A percentile compares a stretch with the other conserved stretches of the same genome.
Conservation (phyloP, 1,140 invertebrate genomes). For the Portunus trituberculatus region DNA sequence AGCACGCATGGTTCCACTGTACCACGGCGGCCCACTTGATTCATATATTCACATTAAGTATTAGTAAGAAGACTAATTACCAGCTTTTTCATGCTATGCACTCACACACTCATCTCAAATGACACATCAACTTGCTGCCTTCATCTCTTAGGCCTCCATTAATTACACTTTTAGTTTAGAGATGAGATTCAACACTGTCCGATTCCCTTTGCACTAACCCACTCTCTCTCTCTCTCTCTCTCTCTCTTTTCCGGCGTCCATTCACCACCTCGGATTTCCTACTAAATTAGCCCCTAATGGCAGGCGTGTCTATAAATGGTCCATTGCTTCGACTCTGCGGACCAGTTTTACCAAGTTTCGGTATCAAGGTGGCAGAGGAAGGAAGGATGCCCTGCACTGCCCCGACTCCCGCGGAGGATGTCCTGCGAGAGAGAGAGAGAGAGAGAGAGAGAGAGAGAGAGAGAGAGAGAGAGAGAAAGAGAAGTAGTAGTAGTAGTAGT, state of each 20-base stretch:
- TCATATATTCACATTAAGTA: too few species aligned
- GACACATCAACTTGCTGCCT: too few species aligned
- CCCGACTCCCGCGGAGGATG: background rate
- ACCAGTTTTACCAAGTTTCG: background rate
- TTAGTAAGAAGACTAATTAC: too few species aligned
- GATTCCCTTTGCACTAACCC: background rate
- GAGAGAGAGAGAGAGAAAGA: too few species aligned
- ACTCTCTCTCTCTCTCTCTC: background rate
- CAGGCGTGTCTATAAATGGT: background rate
- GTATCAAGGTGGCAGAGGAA: background rate
- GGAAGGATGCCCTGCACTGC: background rate
- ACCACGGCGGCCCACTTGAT: too few species aligned
- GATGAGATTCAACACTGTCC: background rate
- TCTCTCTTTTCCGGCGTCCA: background rate
- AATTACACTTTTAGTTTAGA: too few species aligned
- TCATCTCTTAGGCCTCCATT: too few species aligned
- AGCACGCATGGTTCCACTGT: too few species aligned
- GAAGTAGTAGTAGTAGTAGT: too few species aligned
- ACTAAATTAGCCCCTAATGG: background rate
- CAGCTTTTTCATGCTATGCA: too few species aligned
- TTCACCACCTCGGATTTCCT: background rate
- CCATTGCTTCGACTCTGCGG: background rate
- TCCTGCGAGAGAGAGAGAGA: background rate
- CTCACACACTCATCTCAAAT: too few species aligned
- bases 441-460: too few species aligned